A percentile compares a stretch with the other conserved stretches of the same genome.
Conservation (phyloP, 2,113 vertebrate species). For the Girardinichthys multiradiatus region DNA sequence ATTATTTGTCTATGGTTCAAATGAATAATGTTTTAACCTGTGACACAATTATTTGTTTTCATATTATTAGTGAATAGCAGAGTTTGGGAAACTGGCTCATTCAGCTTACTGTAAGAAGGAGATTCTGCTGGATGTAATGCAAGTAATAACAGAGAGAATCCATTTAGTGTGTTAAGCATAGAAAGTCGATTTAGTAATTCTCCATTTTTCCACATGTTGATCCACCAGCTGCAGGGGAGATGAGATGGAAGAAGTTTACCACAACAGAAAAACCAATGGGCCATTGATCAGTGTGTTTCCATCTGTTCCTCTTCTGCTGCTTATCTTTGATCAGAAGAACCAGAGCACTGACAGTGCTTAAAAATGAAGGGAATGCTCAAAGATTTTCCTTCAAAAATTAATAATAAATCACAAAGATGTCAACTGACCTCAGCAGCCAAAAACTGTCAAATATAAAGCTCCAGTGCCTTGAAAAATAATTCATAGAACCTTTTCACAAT, state of each 20-base stretch:
- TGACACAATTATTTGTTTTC: too few species aligned
- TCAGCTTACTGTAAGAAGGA: too few species aligned
- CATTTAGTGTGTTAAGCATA: not conserved
- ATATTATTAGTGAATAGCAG: too few species aligned
- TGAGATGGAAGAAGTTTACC: not conserved
- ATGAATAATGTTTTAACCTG: too few species aligned
- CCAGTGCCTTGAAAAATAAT: too few species aligned
- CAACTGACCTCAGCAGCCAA: not conserved
- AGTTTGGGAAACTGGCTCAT: too few species aligned
- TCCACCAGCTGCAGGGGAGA: not conserved
- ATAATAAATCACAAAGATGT: constrained; percentile 2
- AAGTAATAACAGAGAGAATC: not conserved
- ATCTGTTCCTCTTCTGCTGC: not conserved
- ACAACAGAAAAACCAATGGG: not conserved
- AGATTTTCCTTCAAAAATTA: not conserved
- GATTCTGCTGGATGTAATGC: too few species aligned
- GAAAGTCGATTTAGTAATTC: not conserved
- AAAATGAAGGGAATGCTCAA: not conserved
- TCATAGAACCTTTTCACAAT: too few species aligned
- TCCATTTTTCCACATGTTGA: not conserved
- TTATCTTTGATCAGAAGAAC: constrained; percentile 8
- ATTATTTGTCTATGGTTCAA: too few species aligned
- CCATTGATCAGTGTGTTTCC: not conserved
- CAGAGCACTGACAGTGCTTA: not conserved
- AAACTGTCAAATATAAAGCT: not conserved